Conservation (phyloP, 1,140 invertebrate species). For the Mylabris phalerata region DNA sequence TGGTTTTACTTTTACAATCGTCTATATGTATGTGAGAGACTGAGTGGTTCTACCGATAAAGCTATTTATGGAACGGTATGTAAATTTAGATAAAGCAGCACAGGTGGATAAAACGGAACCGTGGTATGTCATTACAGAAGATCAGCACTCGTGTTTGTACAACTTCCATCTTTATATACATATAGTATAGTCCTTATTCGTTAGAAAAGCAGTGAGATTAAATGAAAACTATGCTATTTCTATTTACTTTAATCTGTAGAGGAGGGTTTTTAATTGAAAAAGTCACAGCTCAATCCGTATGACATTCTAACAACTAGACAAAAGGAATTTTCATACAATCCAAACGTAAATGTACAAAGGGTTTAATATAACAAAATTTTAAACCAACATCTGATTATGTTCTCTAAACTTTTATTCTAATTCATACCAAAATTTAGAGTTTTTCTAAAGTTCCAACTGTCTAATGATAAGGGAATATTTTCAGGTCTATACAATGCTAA, state of each 20-base stretch:
- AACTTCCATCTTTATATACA: neutral
- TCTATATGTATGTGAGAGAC: neutral
- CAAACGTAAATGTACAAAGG: no score
- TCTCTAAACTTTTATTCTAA: no score
- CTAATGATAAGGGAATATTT: no score
- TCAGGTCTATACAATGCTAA: no score
- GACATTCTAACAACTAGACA: no score
- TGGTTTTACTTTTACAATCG: neutral
- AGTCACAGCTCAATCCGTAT: neutral
- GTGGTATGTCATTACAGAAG: constrained; percentile 14
- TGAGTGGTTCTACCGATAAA: constrained; percentile 4
- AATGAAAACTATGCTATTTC: neutral
- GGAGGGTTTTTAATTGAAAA: constrained; percentile 17
- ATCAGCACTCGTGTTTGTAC: constrained; percentile 2
- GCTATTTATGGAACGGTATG: constrained; percentile 9
- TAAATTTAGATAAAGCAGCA: constrained; percentile 8
- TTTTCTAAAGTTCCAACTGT: no score
- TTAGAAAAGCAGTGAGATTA: neutral
- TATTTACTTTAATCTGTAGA: constrained; percentile 19
- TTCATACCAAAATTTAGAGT: no score
- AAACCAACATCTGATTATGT: no score
- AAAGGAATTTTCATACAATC: no score
- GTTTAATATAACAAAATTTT: no score
- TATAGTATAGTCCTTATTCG: neutral
- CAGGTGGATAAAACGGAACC: constrained; percentile 9